Evolutionary conservation across 2,888 invertebrate genomes (phyloP), one percentile per base, ranked within the genome.

Genomic region (Notodonta dromedarius): DNA sequence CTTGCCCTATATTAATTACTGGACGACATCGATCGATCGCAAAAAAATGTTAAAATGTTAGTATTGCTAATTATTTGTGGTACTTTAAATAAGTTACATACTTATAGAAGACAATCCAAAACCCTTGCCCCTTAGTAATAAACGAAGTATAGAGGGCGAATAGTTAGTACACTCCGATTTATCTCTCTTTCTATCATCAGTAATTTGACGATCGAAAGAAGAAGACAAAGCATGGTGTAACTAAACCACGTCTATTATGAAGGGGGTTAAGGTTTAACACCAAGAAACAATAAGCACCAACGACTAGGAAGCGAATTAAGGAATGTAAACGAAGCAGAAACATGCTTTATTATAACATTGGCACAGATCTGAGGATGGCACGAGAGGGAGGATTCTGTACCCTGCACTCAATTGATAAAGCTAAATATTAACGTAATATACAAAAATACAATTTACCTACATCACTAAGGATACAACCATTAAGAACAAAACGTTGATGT

Each of bases 341-440:
- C 4, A 39, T 53, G 4, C 11, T n/a, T 35, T 16, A 6, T 9
- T 54, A 40, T 54, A 54, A 54, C 13, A 54, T 39, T 54, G 39
- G 54, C 39, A 54, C 54, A 54, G 54, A 54, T 54, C 39, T 39
- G 39, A 54, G 13, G 8, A 54, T 54, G 54, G 54, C 54, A 54
- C 39, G 6, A 39, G 8, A 54, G n/a, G 54, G 54, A 54, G 39
- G 39, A 50, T 46, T 4, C 6, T 12, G 13, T n/a, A 46, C 46
- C 46, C 46, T 46, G 46, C 46, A 46, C 5, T 13, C 2, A 44
- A 46, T 46, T 46, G 4, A 46, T 46, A 46, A 46, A 46, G 46
- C 46, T 11, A 13, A 13, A 4, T 6, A 46, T n/a, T 46, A 46
- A 11, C n/a, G 46, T 46, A 46, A n/a, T 5, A 46, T n/a, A 46